These are phyloP conservation scores for Orchestia grillus DNA, from an alignment of 1,140 invertebrate genomes.

Conservation along the genomic window DNA sequence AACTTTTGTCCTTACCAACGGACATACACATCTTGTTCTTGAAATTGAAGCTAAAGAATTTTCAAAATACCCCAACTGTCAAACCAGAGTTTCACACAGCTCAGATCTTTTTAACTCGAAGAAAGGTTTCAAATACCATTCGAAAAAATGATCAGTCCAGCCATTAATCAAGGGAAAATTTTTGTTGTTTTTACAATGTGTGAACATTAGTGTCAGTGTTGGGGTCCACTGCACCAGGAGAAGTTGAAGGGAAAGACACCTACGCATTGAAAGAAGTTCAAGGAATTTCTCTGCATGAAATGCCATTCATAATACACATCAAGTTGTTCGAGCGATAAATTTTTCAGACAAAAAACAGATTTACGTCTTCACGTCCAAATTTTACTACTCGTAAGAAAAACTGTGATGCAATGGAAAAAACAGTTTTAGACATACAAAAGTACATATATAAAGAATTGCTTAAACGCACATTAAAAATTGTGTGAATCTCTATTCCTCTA, in stretches of 20 bases:
- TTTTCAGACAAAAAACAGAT: too few relatives aligned
- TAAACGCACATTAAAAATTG: too few relatives aligned
- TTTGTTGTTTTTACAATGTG: conserved; percentile 18
- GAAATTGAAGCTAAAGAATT: background rate
- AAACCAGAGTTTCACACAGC: background rate
- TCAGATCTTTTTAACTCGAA: background rate
- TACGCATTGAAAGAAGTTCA: background rate
- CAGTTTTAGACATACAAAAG: too few relatives aligned
- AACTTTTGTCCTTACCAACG: background rate
- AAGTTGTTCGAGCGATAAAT: too few relatives aligned
- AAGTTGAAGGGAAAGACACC: background rate
- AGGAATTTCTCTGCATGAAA: background rate
- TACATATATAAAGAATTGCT: too few relatives aligned
- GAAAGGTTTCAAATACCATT: background rate
- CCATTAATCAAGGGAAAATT: background rate
- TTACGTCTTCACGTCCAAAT: too few relatives aligned
- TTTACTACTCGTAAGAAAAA: too few relatives aligned
- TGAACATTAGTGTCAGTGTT: conserved; percentile 38
- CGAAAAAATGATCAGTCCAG: background rate
- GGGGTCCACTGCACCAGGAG: background rate
- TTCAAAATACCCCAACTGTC: background rate
- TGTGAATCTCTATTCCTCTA: background rate
- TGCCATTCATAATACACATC: background rate
- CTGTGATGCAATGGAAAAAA: too few relatives aligned
- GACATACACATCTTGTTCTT: background rate